Base-by-base conservation (phyloP, 2,113 vertebrate species). In the Rhea pennata region DNA sequence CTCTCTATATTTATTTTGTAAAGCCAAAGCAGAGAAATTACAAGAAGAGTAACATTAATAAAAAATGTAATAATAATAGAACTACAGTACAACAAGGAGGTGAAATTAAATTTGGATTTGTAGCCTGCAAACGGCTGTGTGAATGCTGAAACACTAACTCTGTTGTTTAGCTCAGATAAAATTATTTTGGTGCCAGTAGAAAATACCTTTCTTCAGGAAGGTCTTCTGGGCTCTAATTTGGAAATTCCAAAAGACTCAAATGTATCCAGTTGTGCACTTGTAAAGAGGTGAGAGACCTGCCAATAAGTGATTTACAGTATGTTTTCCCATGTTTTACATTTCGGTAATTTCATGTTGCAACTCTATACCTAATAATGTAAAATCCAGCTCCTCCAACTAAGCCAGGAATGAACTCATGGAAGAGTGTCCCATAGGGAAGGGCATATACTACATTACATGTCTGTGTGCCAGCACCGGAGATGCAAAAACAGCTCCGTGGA, bases 281-380 rank as follows among this genome's bases (percentile, higher is more conserved):
- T 97, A 95, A 95, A 96, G 90, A 98, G 95, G 96, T 92, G 79
- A 96, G 93, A 77, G 77, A 94, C 91, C 96, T 98, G 96, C 97
- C 97, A 97, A 94, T 97, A 97, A 98, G 94, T 97, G 97, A 98
- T 97, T 98, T 97, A 96, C 95, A 97, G 91, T 95, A 93, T 97
- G 96, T 97, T 98, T 95, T 91, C 95, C 96, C 95, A 76, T 97
- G 96, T 96, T 98, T 97, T 96, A 98, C 97, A 96, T 97, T 97
- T 96, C 96, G 94, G 94, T 97, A 98, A 96, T 97, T 97, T 98
- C 85, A 69, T 96, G 94, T 94, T 92, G 85, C 96, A 92, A 97
- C 92, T 96, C 83, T 88, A 84, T 97, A 96, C 95, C 89, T 93
- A 88, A 92, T 95, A 97, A 97, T 97, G 97, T 95, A 90, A 97